These are phyloP conservation scores for Paramisgurnus dabryanus DNA, from an alignment of 2,113 vertebrate genomes.

Conservation along the genomic window DNA sequence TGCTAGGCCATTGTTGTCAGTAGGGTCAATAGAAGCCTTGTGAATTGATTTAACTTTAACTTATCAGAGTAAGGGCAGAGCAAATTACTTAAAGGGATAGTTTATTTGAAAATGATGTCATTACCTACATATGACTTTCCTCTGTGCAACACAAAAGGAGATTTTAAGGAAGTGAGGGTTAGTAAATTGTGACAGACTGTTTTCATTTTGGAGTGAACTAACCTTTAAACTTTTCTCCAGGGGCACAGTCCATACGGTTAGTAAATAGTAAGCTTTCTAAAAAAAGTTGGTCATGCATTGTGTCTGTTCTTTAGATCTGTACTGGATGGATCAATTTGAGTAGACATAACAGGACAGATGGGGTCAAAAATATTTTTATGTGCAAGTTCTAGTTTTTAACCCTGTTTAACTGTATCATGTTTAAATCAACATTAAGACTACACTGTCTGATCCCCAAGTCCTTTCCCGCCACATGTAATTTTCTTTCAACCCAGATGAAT, in stretches of 20 bases:
- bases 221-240: background rate
- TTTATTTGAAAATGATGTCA: too few species aligned
- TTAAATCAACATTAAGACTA: background rate
- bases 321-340: too few species aligned
- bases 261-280: background rate
- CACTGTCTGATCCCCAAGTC: slow-evolving; percentile 48
- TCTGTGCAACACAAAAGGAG: too few species aligned
- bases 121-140: too few species aligned
- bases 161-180: background rate
- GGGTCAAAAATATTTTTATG: background rate
- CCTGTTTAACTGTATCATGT: background rate
- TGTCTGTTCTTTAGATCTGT: background rate
- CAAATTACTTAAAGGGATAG: too few species aligned
- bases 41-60: too few species aligned
- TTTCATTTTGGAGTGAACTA: too few species aligned
- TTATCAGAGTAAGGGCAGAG: too few species aligned
- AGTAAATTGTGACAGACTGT: too few species aligned
- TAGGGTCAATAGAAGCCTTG: too few species aligned
- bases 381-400: background rate
- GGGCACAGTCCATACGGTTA: background rate
- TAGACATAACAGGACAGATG: background rate
- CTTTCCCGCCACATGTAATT: slow-evolving; percentile 61
- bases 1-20: background rate
- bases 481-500: slow-evolving; percentile 18
- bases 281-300: background rate